Evolutionary conservation across 2,113 vertebrate species (phyloP).

Genomic region (Chloropsis cyanopogon): DNA sequence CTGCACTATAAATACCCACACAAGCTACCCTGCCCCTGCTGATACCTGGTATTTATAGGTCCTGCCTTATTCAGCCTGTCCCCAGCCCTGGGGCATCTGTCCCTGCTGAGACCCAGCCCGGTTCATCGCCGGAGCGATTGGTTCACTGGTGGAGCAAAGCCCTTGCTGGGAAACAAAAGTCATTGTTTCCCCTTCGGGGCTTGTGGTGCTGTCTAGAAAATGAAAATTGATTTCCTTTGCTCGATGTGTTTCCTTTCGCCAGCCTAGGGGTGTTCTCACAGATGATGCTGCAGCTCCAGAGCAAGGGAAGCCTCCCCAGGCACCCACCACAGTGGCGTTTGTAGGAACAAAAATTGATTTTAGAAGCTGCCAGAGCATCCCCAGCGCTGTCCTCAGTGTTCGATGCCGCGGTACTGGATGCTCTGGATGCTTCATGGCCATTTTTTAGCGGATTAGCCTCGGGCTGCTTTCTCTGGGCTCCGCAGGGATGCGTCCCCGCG

Average conservation of each 20-base stretch:
- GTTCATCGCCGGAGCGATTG: accelerated
- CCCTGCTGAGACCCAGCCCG: not conserved
- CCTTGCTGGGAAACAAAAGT: not conserved
- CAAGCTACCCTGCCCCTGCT: not conserved
- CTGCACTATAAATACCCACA: conserved; percentile 20
- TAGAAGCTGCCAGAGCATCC: not conserved
- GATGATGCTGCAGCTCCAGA: not conserved
- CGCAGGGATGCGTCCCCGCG: accelerated
- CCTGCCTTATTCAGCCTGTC: not conserved
- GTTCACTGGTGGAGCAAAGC: not conserved
- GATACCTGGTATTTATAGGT: conserved; percentile 32
- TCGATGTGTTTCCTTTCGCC: not conserved
- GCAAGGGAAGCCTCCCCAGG: not conserved
- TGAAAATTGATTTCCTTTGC: not conserved
- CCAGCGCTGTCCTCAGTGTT: accelerated
- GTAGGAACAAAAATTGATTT: not conserved
- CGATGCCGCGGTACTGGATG: accelerated
- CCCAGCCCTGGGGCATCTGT: not conserved
- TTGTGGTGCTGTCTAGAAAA: not conserved
- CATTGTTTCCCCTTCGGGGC: not conserved
- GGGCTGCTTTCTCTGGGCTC: not conserved
- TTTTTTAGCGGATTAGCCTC: not conserved
- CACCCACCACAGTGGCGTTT: accelerated
- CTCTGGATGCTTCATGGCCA: not conserved
- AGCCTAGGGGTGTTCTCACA: not conserved